These are phyloP conservation scores for Myotis daubentonii DNA, from an alignment of 2,797 vertebrate genomes.

Conservation along the genomic window DNA sequence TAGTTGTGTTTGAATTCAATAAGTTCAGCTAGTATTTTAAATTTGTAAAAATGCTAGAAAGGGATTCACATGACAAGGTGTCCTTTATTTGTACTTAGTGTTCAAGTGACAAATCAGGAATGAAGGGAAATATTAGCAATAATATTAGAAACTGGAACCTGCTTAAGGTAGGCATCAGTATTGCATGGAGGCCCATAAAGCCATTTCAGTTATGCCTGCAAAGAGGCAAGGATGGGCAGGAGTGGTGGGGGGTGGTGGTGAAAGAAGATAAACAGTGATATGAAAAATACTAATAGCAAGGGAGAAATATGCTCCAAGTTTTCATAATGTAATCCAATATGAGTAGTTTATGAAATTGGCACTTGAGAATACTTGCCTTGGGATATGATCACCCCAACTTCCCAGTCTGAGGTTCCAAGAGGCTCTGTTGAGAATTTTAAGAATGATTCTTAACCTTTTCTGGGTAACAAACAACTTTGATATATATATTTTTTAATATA, in stretches of 20 bases:
- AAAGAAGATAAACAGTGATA: neutral
- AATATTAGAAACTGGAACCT: neutral
- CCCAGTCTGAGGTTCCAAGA: neutral
- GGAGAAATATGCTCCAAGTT: neutral
- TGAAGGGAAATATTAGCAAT: slow-evolving; percentile 18
- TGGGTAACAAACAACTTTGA: slow-evolving; percentile 37
- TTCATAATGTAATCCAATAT: neutral
- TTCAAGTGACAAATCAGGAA: slow-evolving; percentile 35
- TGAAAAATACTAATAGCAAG: neutral
- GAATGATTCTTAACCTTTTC: slow-evolving; percentile 48
- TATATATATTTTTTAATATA: no score
- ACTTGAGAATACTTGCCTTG: slow-evolving; percentile 16
- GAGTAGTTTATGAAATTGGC: slow-evolving; percentile 4
- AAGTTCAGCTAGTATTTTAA: slow-evolving; percentile 18
- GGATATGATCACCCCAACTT: neutral
- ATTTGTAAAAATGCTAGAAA: slow-evolving; percentile 37
- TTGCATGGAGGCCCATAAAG: neutral
- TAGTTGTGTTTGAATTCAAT: slow-evolving; percentile 55
- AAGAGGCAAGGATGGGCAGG: neutral
- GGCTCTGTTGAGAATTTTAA: slow-evolving; percentile 31
- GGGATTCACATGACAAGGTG: neutral
- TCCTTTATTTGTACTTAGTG: slow-evolving; percentile 47
- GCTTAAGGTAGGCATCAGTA: neutral
- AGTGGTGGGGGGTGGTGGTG: neutral
- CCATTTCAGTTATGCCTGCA: neutral